Conservation (phyloP, 1,140 invertebrate genomes). For the Cyclargus thomasi region DNA sequence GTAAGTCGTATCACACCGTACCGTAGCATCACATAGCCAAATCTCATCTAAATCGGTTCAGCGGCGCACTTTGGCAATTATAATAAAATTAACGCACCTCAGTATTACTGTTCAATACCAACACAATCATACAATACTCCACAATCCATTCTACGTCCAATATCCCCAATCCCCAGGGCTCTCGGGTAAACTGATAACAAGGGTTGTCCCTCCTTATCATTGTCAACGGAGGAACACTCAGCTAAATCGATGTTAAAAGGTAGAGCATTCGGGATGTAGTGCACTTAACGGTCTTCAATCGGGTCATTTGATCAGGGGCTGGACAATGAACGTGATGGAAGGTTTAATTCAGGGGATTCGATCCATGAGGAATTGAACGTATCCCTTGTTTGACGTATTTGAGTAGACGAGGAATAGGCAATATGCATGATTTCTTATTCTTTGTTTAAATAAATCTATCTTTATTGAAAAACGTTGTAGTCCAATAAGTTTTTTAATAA, state of each 20-base stretch:
- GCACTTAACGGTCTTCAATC: neutral
- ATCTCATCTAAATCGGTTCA: no score
- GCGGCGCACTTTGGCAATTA: no score
- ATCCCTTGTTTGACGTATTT: neutral
- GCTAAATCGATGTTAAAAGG: neutral
- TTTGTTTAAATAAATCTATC: no score
- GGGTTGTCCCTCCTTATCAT: neutral
- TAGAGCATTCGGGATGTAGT: neutral
- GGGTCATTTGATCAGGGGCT: neutral
- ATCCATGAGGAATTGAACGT: neutral
- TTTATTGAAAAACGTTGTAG: no score
- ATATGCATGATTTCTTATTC: no score
- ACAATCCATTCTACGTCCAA: neutral
- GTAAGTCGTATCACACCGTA: no score
- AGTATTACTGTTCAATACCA: no score
- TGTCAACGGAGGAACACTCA: neutral
- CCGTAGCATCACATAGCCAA: no score
- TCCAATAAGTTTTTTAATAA: no score
- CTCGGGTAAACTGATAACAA: neutral
- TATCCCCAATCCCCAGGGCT: neutral
- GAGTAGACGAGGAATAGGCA: no score
- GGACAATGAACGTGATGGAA: neutral
- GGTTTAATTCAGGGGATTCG: neutral
- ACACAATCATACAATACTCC: no score
- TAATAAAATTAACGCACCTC: no score